Percentiles rank a stretch among this genome's conserved stretches.
Evolutionary conservation across 92 coral and sea anemone species (phyloP).

Genomic region (Zoanthus sansibaricus): DNA sequence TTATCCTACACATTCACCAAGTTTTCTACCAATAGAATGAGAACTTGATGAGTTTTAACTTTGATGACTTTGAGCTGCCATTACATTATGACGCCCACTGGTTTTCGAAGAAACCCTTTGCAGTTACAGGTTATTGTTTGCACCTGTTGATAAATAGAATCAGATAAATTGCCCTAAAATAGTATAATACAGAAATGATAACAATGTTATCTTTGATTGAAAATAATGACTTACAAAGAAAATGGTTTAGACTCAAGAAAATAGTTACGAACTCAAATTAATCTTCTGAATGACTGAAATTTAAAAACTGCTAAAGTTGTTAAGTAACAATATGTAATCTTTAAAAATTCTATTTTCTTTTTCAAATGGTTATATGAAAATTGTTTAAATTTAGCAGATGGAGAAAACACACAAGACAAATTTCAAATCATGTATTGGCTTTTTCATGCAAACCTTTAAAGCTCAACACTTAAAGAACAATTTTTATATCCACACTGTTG

Average conservation of each 20-base stretch:
- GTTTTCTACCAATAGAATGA: slow-evolving; percentile 6
- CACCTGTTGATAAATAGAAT: slow-evolving; percentile 2
- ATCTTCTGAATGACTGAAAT: too few relatives aligned
- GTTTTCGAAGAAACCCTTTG: background rate
- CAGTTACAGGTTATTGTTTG: background rate
- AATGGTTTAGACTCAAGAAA: background rate
- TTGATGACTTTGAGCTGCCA: background rate
- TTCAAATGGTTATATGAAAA: too few relatives aligned
- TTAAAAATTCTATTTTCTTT: too few relatives aligned
- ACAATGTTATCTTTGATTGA: background rate
- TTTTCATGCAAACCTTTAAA: too few relatives aligned
- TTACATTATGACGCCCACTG: slow-evolving; percentile 15
- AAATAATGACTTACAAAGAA: background rate
- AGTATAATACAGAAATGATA: background rate
- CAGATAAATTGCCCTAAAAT: background rate
- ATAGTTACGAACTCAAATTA: background rate
- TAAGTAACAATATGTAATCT: too few relatives aligned
- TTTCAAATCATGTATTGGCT: too few relatives aligned
- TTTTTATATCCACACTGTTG: too few relatives aligned
- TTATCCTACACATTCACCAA: slow-evolving; percentile 1
- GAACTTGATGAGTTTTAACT: background rate
- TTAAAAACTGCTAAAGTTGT: too few relatives aligned
- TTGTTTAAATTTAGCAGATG: too few relatives aligned
- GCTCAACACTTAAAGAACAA: too few relatives aligned
- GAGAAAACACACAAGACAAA: too few relatives aligned